Conservation (phyloP, 2,113 vertebrate species). For the Pachyramphus minor region DNA sequence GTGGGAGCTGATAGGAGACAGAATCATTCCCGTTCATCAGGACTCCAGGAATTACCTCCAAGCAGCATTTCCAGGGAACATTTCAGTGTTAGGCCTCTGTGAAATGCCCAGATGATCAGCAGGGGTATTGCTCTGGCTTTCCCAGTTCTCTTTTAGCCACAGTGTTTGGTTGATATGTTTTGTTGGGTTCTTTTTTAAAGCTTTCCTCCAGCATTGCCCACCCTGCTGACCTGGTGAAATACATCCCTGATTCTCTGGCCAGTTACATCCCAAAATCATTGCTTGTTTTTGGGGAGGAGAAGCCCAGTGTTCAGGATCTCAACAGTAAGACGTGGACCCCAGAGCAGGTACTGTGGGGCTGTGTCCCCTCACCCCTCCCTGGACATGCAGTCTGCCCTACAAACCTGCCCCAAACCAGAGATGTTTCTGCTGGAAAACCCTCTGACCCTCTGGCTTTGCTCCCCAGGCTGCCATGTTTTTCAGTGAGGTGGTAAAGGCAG, state of each 20-base stretch:
- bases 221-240: slow-evolving; percentile 16
- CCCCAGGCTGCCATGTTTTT: slow-evolving; percentile 48
- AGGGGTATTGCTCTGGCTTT: not conserved
- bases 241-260: slow-evolving; percentile 23
- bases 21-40: not conserved
- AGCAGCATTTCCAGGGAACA: not conserved
- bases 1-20: not conserved
- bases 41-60: not conserved
- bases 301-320: slow-evolving; percentile 43
- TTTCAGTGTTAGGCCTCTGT: not conserved
- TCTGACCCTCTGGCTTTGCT: not conserved
- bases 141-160: not conserved
- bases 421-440: not conserved
- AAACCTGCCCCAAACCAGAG: not conserved
- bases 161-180: not conserved
- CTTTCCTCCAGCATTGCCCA: not conserved
- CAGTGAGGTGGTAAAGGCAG: not conserved
- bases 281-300: slow-evolving; percentile 30
- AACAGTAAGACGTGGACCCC: slow-evolving; percentile 27
- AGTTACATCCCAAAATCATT: slow-evolving; percentile 28
- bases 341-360: slow-evolving; percentile 28
- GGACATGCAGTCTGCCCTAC: not conserved
- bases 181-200: not conserved
- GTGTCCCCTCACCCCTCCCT: not conserved
- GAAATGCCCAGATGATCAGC: not conserved